Conservation (phyloP, 92 coral and sea anemone genomes). For the Metridium senile region DNA sequence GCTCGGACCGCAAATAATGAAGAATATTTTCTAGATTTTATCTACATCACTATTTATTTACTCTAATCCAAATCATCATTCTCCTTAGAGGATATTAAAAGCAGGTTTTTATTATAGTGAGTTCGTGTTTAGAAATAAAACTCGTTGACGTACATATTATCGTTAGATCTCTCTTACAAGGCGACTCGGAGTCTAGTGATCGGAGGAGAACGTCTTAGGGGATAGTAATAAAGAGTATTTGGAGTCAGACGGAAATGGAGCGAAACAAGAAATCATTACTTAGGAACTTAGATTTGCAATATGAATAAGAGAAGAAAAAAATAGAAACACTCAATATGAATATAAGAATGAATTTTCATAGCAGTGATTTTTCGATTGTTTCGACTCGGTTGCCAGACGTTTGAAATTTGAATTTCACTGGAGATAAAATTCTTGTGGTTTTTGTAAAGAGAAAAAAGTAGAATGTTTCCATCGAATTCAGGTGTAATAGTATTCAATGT, state of each 20-base stretch:
- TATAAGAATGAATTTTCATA: too few relatives aligned
- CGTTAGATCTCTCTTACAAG: neutral
- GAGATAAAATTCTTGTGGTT: constrained; percentile 5
- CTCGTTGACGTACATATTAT: too few relatives aligned
- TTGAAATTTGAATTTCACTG: neutral
- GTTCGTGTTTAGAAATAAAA: neutral
- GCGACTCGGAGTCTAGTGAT: constrained; percentile 6
- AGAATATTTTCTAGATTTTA: constrained; percentile 16
- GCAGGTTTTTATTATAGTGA: neutral
- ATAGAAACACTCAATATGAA: too few relatives aligned
- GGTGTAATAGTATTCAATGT: neutral
- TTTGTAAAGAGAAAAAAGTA: neutral
- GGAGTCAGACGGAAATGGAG: neutral
- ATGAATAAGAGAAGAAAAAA: too few relatives aligned
- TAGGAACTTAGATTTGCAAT: neutral
- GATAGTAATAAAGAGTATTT: neutral
- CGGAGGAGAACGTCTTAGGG: neutral
- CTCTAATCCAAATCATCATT: neutral
- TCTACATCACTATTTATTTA: constrained; percentile 17
- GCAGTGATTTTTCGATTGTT: too few relatives aligned
- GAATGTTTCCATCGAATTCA: neutral
- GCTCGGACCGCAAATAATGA: constrained; percentile 1
- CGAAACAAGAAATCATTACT: neutral
- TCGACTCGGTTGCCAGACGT: too few relatives aligned
- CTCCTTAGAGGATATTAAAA: neutral